Evolutionary conservation across 2,888 invertebrate species (phyloP).

Genomic region (Heteromurus nitidus): DNA sequence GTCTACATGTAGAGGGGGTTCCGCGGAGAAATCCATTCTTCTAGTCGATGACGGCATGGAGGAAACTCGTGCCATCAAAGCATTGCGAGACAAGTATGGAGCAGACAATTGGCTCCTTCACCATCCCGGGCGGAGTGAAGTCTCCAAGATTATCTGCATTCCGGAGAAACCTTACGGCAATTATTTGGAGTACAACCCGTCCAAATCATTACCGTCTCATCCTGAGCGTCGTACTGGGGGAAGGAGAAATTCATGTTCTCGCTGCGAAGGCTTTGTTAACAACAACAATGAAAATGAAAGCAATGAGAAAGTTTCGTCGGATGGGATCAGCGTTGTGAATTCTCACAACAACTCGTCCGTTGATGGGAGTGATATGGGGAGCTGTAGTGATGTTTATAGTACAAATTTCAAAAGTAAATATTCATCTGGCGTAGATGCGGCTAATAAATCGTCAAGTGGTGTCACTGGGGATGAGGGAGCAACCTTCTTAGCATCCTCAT

Average conservation of each 20-base stretch:
- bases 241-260: conserved; percentile 55
- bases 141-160: conserved; percentile 69
- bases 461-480: conserved; percentile 17
- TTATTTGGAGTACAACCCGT: conserved; percentile 41
- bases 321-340: conserved; percentile 57
- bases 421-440: not conserved
- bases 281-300: conserved; percentile 32
- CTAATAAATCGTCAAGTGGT: conserved; percentile 20
- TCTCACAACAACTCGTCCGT: conserved; percentile 47
- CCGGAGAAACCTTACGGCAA: conserved; percentile 61
- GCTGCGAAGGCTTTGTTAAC: conserved; percentile 50
- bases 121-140: conserved; percentile 70
- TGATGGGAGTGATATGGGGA: conserved; percentile 57
- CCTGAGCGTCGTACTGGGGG: conserved; percentile 41
- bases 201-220: conserved; percentile 48
- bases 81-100: conserved; percentile 71
- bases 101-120: conserved; percentile 71
- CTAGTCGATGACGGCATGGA: conserved; percentile 47
- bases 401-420: conserved; percentile 38
- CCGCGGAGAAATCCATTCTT: conserved; percentile 33
- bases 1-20: conserved; percentile 4
- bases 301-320: conserved; percentile 51
- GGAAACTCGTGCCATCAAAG: conserved; percentile 63
- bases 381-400: conserved; percentile 46
- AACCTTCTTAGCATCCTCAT: not conserved